Conservation (phyloP, 2,797 vertebrate species). For the Sebastes steindachneri region DNA sequence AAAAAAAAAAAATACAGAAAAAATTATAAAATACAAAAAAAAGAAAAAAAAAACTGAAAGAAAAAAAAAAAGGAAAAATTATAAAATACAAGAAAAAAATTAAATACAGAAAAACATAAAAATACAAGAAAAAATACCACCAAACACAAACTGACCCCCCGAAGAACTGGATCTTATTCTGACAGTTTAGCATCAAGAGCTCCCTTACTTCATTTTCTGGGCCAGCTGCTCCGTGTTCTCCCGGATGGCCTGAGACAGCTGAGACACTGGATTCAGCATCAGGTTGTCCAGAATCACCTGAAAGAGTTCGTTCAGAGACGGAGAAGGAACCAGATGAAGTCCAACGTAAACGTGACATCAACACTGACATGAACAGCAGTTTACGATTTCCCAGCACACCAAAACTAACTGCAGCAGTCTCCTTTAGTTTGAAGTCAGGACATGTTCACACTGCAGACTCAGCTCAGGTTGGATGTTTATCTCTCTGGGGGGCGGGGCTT, state of each 20-base stretch:
- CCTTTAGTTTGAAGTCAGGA: neutral
- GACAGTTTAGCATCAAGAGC: neutral
- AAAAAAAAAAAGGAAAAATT: too few relatives aligned
- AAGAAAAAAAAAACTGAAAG: too few relatives aligned
- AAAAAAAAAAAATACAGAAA: rapidly evolving
- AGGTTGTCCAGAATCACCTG: slow-evolving; percentile 96
- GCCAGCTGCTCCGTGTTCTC: slow-evolving; percentile 95
- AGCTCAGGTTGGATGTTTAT: too few relatives aligned
- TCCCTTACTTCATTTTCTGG: slow-evolving; percentile 95
- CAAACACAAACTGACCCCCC: neutral
- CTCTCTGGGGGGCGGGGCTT: too few relatives aligned
- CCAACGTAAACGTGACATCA: neutral
- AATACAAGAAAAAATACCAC: too few relatives aligned
- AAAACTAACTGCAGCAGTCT: slow-evolving; percentile 63
- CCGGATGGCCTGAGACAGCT: slow-evolving; percentile 93
- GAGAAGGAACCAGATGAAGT: neutral
- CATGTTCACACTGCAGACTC: slow-evolving; percentile 37
- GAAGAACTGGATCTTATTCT: neutral
- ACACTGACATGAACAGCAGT: neutral
- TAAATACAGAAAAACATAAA: too few relatives aligned
- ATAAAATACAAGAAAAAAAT: too few relatives aligned
- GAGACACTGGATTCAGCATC: slow-evolving; percentile 95
- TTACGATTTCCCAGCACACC: slow-evolving; percentile 63
- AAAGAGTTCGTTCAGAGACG: slow-evolving; percentile 34
- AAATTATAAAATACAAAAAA: too few relatives aligned